phyloP scores from a whole-genome alignment of 2,888 invertebrate species.

The Brenthis hecate region DNA sequence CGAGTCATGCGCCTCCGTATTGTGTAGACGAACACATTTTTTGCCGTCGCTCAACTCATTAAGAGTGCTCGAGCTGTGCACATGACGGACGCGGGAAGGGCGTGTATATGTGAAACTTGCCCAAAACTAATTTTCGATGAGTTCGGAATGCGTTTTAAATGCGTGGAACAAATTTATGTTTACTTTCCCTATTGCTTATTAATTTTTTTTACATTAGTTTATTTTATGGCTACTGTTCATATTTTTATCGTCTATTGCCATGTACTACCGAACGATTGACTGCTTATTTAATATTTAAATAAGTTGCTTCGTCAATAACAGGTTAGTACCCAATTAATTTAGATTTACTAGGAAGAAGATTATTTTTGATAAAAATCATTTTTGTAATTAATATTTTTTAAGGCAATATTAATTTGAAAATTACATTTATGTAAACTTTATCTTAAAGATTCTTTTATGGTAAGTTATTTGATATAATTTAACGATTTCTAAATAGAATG shows the following conservation, averaged over 20 bases:
- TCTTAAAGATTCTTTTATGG: no score
- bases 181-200: constrained; percentile 53
- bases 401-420: no score
- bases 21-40: constrained; percentile 76
- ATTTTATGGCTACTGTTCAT: constrained; percentile 24
- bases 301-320: constrained; percentile 20
- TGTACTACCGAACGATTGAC: constrained; percentile 17
- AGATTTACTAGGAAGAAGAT: not conserved
- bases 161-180: constrained; percentile 72
- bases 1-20: constrained; percentile 78
- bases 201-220: constrained; percentile 27
- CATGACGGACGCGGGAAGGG: constrained; percentile 55
- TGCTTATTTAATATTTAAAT: constrained; percentile 19
- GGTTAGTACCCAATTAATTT: constrained; percentile 16
- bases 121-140: constrained; percentile 69
- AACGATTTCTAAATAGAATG: not conserved
- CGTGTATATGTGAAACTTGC: constrained; percentile 56
- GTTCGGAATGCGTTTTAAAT: constrained; percentile 59
- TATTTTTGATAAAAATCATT: not conserved
- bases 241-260: constrained; percentile 45
- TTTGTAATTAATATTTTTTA: no score
- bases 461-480: no score
- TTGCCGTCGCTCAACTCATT: constrained; percentile 75
- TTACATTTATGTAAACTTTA: no score
- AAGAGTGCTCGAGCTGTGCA: constrained; percentile 63